Evolutionary conservation across 2,113 vertebrate genomes (phyloP).

Genomic region (Geococcyx californianus): DNA sequence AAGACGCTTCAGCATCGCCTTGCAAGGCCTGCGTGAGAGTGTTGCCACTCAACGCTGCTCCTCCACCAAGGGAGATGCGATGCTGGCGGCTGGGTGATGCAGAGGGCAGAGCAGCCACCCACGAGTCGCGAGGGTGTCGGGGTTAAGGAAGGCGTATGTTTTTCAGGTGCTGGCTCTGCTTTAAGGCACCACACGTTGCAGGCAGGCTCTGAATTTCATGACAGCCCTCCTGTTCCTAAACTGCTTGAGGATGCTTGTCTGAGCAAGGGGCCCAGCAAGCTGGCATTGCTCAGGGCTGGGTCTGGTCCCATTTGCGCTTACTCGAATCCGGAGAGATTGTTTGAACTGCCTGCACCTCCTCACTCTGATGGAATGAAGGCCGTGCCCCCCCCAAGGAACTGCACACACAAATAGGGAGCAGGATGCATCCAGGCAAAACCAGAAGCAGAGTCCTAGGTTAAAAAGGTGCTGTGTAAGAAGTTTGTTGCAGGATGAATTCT

Average conservation of each 20-base stretch:
- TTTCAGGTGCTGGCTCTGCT: neutral
- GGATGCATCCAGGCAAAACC: neutral
- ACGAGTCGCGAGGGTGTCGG: neutral
- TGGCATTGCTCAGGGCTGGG: neutral
- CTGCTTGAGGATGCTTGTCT: neutral
- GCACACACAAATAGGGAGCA: neutral
- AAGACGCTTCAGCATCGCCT: neutral
- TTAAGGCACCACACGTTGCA: fast-evolving
- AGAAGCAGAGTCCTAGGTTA: neutral
- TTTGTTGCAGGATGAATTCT: neutral
- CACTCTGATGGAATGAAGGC: fast-evolving
- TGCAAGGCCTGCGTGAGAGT: neutral
- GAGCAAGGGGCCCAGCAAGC: neutral
- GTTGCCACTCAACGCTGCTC: neutral
- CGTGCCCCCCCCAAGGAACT: neutral
- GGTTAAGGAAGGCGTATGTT: neutral
- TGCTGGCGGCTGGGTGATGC: neutral
- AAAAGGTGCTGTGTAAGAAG: neutral
- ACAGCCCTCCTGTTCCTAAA: neutral
- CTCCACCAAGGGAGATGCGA: neutral
- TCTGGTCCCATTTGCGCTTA: neutral
- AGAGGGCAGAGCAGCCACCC: neutral
- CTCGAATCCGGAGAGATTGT: neutral
- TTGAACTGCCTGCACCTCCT: neutral
- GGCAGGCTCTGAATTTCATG: neutral